Percentiles rank a stretch among this genome's conserved stretches.
Conservation (phyloP, 2,113 vertebrate genomes). For the Gymnarchus niloticus region DNA sequence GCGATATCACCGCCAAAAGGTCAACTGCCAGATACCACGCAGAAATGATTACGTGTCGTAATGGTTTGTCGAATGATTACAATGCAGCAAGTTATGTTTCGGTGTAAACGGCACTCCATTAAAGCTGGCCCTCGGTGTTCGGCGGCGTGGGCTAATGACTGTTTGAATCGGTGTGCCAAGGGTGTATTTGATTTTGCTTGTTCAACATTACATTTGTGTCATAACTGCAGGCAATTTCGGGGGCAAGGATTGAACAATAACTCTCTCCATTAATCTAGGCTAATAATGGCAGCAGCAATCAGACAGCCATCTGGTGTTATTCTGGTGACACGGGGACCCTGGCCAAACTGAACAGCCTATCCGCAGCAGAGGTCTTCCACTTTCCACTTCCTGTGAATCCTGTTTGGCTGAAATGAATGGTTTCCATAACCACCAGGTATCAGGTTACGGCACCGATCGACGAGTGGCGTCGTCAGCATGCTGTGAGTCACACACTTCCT, state of each 20-base stretch:
- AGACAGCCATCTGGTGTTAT: constrained; percentile 26
- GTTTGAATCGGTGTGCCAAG: constrained; percentile 15
- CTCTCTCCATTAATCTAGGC: constrained; percentile 22
- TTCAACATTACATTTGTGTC: constrained; percentile 25
- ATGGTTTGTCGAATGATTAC: constrained; percentile 13
- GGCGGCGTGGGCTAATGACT: constrained; percentile 16
- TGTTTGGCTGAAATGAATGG: neutral
- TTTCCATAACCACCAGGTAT: neutral
- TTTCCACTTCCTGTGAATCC: neutral
- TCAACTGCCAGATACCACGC: constrained; percentile 4
- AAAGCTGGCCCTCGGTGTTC: constrained; percentile 7
- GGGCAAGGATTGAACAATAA: constrained; percentile 25
- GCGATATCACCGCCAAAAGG: neutral
- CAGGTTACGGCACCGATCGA: neutral
- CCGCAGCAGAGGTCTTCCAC: neutral
- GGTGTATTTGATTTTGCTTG: constrained; percentile 17
- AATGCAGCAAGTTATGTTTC: constrained; percentile 6
- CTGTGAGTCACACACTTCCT: neutral
- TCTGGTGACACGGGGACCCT: neutral
- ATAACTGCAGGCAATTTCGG: constrained; percentile 23
- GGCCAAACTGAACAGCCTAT: constrained; percentile 8
- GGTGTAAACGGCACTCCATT: constrained; percentile 11
- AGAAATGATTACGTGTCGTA: constrained; percentile 10
- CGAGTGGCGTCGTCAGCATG: neutral
- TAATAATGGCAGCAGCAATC: constrained; percentile 25